phyloP scores from a whole-genome alignment of 2,888 invertebrate species.

The Cerceris ruficornis region DNA sequence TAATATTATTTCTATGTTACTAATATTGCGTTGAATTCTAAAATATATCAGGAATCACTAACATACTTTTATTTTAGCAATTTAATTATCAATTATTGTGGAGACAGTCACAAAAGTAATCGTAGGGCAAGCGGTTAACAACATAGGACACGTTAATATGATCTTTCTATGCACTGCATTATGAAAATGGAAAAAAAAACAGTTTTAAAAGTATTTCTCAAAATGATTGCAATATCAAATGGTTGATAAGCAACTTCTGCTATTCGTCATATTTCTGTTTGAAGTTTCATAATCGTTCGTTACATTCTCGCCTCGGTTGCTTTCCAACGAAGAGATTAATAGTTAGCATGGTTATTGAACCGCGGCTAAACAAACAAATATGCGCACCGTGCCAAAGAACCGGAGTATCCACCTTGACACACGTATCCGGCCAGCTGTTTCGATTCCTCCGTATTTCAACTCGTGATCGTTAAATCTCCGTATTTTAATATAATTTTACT shows the following conservation, averaged over 20 bases:
- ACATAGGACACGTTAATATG: not conserved
- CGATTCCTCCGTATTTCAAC: conserved; percentile 9
- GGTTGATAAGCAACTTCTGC: not conserved
- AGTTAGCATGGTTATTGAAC: conserved; percentile 45
- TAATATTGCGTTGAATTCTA: no score
- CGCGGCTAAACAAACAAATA: conserved; percentile 51
- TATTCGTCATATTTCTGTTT: conserved; percentile 36
- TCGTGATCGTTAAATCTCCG: not conserved
- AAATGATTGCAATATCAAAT: conserved; percentile 3
- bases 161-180: not conserved
- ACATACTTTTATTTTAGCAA: no score
- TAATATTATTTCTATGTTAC: no score
- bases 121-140: no score
- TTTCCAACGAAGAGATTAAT: conserved; percentile 43
- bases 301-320: conserved; percentile 19
- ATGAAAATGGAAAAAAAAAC: not conserved
- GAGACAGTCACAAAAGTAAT: no score
- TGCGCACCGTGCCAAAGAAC: conserved; percentile 21
- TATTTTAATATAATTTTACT: not conserved
- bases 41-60: no score
- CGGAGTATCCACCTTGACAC: conserved; percentile 50
- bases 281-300: conserved; percentile 44
- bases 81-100: no score
- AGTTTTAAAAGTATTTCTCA: conserved; percentile 1
- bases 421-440: conserved; percentile 52